Percentiles rank a stretch among this genome's conserved stretches.
phyloP scores from a whole-genome alignment of 2,888 invertebrate species.

The Helleia helle region DNA sequence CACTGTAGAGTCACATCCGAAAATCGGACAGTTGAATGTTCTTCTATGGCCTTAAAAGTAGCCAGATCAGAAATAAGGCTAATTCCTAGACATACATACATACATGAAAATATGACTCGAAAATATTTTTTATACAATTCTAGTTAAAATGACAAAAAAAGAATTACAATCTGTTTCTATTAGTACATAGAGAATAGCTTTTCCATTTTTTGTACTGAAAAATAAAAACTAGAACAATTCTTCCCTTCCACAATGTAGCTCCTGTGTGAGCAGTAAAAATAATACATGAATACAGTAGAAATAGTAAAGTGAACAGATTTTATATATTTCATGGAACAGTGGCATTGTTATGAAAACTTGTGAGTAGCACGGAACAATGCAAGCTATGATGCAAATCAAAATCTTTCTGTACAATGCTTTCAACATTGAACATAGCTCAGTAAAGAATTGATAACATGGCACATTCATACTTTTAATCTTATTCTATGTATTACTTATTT shows the following conservation, averaged over 20 bases:
- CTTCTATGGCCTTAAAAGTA: no score
- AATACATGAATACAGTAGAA: background rate
- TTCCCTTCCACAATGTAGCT: background rate
- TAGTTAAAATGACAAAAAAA: no score
- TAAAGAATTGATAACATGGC: slow-evolving; percentile 4
- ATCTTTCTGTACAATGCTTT: slow-evolving; percentile 8
- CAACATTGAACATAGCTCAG: background rate
- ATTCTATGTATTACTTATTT: background rate
- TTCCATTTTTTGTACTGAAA: no score
- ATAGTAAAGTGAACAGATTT: slow-evolving; percentile 3
- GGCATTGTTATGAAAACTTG: slow-evolving; percentile 27
- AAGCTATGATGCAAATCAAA: slow-evolving; percentile 15
- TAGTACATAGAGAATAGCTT: no score
- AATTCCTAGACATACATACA: no score
- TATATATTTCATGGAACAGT: slow-evolving; percentile 23
- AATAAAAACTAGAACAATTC: no score
- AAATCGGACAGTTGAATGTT: no score
- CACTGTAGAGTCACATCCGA: no score
- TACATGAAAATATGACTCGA: no score
- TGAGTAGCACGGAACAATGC: slow-evolving; percentile 16
- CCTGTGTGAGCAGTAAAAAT: background rate
- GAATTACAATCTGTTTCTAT: no score
- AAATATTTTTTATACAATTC: no score
- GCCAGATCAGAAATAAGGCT: no score
- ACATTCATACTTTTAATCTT: background rate